These are phyloP conservation scores for Geopemphigus sp. DNA, from an alignment of 1,140 invertebrate genomes.

Conservation along the genomic window DNA sequence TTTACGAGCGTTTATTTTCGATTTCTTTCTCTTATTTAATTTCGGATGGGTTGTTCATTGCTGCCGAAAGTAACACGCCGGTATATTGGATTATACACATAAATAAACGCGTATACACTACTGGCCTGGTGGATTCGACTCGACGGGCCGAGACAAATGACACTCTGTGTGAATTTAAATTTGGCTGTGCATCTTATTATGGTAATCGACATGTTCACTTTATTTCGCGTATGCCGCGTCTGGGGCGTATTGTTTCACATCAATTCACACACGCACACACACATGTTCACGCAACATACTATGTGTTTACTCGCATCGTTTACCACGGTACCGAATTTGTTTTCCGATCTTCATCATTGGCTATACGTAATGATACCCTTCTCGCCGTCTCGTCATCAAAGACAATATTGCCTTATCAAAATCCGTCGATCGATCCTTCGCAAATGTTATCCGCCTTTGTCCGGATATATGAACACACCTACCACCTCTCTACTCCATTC, in stretches of 20 bases:
- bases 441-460: background rate
- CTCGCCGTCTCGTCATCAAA: background rate
- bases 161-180: constrained; percentile 9
- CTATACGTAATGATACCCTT: background rate
- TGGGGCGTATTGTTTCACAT: constrained; percentile 4
- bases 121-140: background rate
- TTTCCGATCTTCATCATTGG: background rate
- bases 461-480: no score
- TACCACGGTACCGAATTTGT: background rate
- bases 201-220: constrained; percentile 15
- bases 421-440: background rate
- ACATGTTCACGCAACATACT: background rate
- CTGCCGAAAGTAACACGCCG: background rate
- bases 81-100: background rate
- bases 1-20: constrained; percentile 1
- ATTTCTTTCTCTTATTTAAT: constrained; percentile 10
- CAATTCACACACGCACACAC: background rate
- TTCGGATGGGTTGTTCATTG: background rate
- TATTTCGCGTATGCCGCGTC: background rate
- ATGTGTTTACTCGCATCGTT: background rate
- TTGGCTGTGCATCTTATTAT: constrained; percentile 13
- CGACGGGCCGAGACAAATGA: background rate
- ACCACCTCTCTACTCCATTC: no score
- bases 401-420: background rate
- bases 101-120: background rate